Base-by-base conservation (phyloP, 2,888 invertebrate species). In the Podabrus alpinus region DNA sequence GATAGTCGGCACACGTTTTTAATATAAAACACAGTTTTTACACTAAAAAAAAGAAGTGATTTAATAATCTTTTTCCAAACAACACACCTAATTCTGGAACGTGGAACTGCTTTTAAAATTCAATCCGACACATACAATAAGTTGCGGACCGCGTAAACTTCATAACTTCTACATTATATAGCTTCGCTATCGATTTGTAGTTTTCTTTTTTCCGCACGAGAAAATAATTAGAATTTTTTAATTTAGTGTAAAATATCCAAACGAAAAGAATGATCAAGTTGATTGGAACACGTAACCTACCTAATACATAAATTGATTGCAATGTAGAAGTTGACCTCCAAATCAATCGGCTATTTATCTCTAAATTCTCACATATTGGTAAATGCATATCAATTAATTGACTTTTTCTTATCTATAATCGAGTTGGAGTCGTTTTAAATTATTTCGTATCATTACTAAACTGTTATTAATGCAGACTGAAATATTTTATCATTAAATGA, bases 351-450 rank as follows among this genome's bases (percentile, higher is more conserved):
- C 72, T 61, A 29, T 67, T 60, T 61, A 67, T 59, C 66, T 72
- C 72, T 72, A 67, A 25, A 67, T 72, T 60, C 68, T 25, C 45
- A 45, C 45, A 45, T 45, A 45, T 45, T 45, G 45, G 45, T 72
- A 60, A 72, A 72, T 67, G 67, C 60, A 67, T 72, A 72, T 72
- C 67, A 68, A 66, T 45, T 45, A 72, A 72, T 72, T 72, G 72
- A 60, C 21, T 67, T 60, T 67, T 67, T 72, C 72, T 72, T 72
- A 72, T 72, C 67, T 45, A 45, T 45, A 45, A 45, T 45, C 45
- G 45, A 64, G 64, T 70, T 29, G 29, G 21, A 70, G 64, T 64
- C 70, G 64, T 45, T 70, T 70, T 70, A 61, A 16, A 70, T 70
- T 70, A 64, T 45, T 17, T 59, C 45, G 45, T 45, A 45, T 45